Base-by-base conservation (phyloP, 1,140 invertebrate species). In the Palaemon carinicauda region DNA sequence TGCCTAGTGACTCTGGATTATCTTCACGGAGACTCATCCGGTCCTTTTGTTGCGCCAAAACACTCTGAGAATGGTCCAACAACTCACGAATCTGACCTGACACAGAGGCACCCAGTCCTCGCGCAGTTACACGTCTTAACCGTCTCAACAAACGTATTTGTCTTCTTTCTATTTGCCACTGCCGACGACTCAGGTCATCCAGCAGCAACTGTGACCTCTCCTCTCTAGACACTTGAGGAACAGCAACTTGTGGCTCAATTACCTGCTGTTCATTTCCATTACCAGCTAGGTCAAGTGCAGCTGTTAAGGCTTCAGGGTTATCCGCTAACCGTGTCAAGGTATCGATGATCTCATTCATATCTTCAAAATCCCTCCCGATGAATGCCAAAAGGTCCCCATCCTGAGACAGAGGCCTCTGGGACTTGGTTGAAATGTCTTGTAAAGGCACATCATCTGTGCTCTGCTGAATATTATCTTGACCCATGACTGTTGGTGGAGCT, bases 71-170 rank as follows among this genome's bases (percentile, higher is more conserved):
- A 91, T 95, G 91, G 90, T 95, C 94, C 90, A 97, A 92, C 81
- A 96, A 93, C 80, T 94, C 93, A 19, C 93, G 93, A 2, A 95
- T 93, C 91, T 98, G 95, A 82, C 95, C 94, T 77, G 94, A 94
- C 31, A 94, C 93, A 90, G 97, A 95, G 75, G 94, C 94, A 17
- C 96, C 95, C 88, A 96, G 92, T 21, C 94, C 92, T 75, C 94
- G 92, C 0, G 94, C 93, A 91, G 97, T 96, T 10, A 96, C 91
- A 90, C 96, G 96, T 0, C 95, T 92, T 53, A 97, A 91, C 69
- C 96, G 92, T 81, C 95, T 92, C 88, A 95, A 89, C 75, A 97
- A 91, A 90, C 95, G 95, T 5, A 95, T 94, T 80, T 94, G 93
- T 88, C 94, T 92, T 27, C 94, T 92, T 89, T 95, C 94, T 33